These are phyloP conservation scores for Leptinotarsa tumamoca DNA, from an alignment of 2,888 invertebrate genomes.

Conservation along the genomic window DNA sequence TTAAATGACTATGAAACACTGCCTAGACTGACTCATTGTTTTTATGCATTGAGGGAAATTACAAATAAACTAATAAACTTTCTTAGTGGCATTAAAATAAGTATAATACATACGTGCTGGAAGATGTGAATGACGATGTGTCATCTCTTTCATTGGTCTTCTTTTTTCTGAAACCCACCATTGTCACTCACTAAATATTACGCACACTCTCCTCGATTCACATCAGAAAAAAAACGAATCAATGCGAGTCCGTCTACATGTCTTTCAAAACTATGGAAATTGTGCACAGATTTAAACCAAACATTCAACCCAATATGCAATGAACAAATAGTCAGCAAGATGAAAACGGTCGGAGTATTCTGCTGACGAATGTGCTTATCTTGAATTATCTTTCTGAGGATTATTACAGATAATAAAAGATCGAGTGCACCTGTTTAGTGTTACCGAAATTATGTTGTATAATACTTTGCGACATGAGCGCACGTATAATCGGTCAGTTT, in stretches of 20 bases:
- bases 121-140: slow-evolving; percentile 16
- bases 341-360: not conserved
- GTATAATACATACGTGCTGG: slow-evolving; percentile 29
- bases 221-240: not conserved
- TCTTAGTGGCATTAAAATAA: not conserved
- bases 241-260: not conserved
- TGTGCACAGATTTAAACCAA: not conserved
- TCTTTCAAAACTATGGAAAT: not conserved
- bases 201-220: not conserved
- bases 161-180: slow-evolving; percentile 12
- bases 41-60: no score
- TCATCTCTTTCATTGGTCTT: slow-evolving; percentile 24
- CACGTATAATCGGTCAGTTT: not conserved
- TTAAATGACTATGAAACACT: no score
- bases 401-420: slow-evolving; percentile 10
- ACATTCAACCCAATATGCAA: not conserved
- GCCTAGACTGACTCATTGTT: no score
- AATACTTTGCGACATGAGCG: not conserved
- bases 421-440: not conserved
- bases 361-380: slow-evolving; percentile 13
- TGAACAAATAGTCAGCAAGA: slow-evolving; percentile 20
- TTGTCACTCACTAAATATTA: not conserved
- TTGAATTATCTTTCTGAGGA: slow-evolving; percentile 2
- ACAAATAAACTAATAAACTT: not conserved
- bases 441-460: not conserved